Conservation (phyloP, 2,113 vertebrate species). For the Seriola aureovittata region DNA sequence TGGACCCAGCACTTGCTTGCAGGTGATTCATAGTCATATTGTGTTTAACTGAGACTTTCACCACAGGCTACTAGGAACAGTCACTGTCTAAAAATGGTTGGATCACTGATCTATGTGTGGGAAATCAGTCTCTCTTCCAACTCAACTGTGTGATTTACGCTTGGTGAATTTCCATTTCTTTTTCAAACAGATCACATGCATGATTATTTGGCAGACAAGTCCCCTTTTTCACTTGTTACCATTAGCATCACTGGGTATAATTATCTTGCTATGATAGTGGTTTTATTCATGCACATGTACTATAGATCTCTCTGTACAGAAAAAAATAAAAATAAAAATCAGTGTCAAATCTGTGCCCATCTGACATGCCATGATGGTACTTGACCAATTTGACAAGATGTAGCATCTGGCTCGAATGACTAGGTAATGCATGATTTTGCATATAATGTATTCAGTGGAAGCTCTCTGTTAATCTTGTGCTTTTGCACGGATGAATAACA, state of each 20-base stretch:
- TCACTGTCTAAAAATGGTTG: constrained; percentile 26
- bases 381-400: neutral
- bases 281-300: neutral
- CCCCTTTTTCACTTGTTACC: neutral
- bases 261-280: neutral
- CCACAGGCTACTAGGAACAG: constrained; percentile 1
- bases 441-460: constrained; percentile 25
- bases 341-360: neutral
- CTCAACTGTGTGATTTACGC: neutral
- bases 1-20: neutral
- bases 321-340: neutral
- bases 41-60: constrained; percentile 26
- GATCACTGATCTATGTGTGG: neutral
- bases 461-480: constrained; percentile 24
- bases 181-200: neutral
- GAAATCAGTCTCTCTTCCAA: neutral
- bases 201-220: neutral
- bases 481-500: constrained; percentile 26
- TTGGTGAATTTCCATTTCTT: neutral
- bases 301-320: neutral
- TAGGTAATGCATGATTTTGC: neutral
- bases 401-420: constrained; percentile 5
- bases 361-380: neutral
- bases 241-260: neutral
- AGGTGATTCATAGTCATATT: constrained; percentile 3